Conservation (phyloP, 2,888 invertebrate genomes). For the Drosophila setosimentum region DNA sequence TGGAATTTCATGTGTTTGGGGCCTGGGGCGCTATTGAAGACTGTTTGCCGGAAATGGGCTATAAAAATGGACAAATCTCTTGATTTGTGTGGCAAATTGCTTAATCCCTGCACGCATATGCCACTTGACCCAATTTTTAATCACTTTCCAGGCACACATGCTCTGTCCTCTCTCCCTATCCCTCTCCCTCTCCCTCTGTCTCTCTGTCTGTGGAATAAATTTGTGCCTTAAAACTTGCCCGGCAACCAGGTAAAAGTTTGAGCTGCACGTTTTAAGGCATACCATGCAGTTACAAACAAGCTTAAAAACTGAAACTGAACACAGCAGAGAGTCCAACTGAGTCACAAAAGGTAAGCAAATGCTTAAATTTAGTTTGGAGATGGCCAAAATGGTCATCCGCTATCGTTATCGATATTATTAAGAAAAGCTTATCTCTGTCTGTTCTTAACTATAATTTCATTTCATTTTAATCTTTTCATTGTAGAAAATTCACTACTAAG, state of each 20-base stretch:
- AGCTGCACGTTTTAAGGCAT: conserved; percentile 72
- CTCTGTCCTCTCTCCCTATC: conserved; percentile 14
- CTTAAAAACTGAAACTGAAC: conserved; percentile 51
- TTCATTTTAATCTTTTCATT: too few relatives aligned
- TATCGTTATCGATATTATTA: conserved; percentile 9
- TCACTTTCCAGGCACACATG: conserved; percentile 75
- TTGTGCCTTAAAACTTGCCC: conserved; percentile 72
- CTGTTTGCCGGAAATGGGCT: conserved; percentile 20
- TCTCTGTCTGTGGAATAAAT: conserved; percentile 64
- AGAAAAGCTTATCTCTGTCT: neutral
- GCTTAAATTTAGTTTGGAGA: conserved; percentile 29
- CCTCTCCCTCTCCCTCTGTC: conserved; percentile 7
- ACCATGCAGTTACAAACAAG: conserved; percentile 57
- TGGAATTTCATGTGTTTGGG: conserved; percentile 34
- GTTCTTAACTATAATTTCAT: neutral
- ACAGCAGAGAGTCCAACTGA: conserved; percentile 9
- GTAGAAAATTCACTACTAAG: too few relatives aligned
- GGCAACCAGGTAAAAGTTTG: conserved; percentile 60
- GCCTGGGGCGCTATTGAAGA: neutral
- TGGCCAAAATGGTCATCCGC: conserved; percentile 12
- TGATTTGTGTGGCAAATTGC: conserved; percentile 80
- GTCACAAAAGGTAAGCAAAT: conserved; percentile 46
- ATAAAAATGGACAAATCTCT: conserved; percentile 71
- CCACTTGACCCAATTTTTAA: conserved; percentile 82
- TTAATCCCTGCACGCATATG: conserved; percentile 78